Evolutionary conservation across 2,113 vertebrate species (phyloP), one percentile per base, ranked within the genome.

Genomic region (Zeus faber): DNA sequence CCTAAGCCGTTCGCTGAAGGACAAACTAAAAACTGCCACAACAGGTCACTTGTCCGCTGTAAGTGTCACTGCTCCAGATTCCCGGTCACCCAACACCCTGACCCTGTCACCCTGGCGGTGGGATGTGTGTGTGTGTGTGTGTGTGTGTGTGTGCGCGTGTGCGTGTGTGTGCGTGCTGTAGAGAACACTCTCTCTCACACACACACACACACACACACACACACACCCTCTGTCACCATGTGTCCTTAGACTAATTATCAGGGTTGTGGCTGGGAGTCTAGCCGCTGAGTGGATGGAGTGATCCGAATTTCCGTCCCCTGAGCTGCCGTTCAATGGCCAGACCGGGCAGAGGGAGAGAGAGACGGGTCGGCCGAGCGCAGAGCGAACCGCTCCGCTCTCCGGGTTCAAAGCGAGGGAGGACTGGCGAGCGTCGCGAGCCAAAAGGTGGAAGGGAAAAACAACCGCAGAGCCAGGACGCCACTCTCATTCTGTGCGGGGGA

Each of bases 71-170:
- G 66, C 31, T 72, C 79, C 55, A 79, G 79, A 77, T 86, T 70
- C 72, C 49, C 74, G 71, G 83, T 87, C 79, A 87, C 76, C 74
- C 47, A 86, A 88, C 84, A 88, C 85, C 72, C 46, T 53, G 67
- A 82, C 76, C 63, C 66, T 62, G 62, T 74, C 76, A 66, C 65
- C 78, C 72, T 56, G 54, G 40, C 66, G 2, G 16, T 17, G n/a
- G 16, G 59, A 39, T n/a, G n/a, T n/a, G n/a, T n/a, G n/a, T n/a
- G n/a, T n/a, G n/a, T n/a, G n/a, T n/a, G n/a, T n/a, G n/a, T n/a
- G n/a, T n/a, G n/a, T n/a, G n/a, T n/a, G n/a, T n/a, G n/a, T n/a
- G n/a, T n/a, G n/a, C n/a, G n/a, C n/a, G n/a, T n/a, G n/a, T n/a
- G n/a, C n/a, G n/a, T n/a, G n/a, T n/a, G n/a, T n/a, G n/a, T n/a